Evolutionary conservation across 1,140 invertebrate genomes (phyloP).

Genomic region (Drosophila parvula): DNA sequence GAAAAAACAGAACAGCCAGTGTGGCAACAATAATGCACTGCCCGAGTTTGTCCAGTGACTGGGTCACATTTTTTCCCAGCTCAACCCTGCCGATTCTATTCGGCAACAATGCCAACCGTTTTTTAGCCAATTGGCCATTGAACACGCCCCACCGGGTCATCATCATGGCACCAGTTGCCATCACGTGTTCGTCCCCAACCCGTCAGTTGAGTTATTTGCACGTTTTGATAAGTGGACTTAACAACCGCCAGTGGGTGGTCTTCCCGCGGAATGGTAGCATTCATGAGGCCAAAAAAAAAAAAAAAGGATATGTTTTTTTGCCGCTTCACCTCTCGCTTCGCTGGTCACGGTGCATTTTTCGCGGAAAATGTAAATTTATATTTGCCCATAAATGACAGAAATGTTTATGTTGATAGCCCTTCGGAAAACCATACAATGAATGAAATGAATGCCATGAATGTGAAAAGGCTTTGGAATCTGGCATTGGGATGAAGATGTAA

Average conservation of each 20-base stretch:
- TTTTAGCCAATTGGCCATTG: conserved; percentile 61
- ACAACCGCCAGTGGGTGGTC: conserved; percentile 46
- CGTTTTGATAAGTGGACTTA: conserved; percentile 81
- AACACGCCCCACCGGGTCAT: conserved; percentile 64
- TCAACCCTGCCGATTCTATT: conserved; percentile 7
- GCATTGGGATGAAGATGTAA: not conserved
- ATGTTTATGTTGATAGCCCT: conserved; percentile 49
- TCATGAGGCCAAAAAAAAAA: conserved; percentile 23
- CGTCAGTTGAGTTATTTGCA: conserved; percentile 75
- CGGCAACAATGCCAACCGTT: conserved; percentile 47
- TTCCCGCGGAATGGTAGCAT: conserved; percentile 1
- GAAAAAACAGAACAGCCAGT: conserved; percentile 68
- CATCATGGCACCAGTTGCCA: conserved; percentile 44
- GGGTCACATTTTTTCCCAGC: conserved; percentile 28
- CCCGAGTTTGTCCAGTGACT: conserved; percentile 46
- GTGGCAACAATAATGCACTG: conserved; percentile 69
- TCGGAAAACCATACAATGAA: conserved; percentile 5
- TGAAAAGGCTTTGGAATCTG: not conserved
- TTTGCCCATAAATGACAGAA: conserved; percentile 46
- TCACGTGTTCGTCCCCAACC: conserved; percentile 54
- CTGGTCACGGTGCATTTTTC: conserved; percentile 22
- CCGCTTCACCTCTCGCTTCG: conserved; percentile 15
- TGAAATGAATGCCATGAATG: conserved; percentile 21
- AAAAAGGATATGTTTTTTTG: conserved; percentile 25
- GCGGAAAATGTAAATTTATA: conserved; percentile 43